Conservation (phyloP, 1,140 invertebrate genomes). For the Sinonovacula constricta region DNA sequence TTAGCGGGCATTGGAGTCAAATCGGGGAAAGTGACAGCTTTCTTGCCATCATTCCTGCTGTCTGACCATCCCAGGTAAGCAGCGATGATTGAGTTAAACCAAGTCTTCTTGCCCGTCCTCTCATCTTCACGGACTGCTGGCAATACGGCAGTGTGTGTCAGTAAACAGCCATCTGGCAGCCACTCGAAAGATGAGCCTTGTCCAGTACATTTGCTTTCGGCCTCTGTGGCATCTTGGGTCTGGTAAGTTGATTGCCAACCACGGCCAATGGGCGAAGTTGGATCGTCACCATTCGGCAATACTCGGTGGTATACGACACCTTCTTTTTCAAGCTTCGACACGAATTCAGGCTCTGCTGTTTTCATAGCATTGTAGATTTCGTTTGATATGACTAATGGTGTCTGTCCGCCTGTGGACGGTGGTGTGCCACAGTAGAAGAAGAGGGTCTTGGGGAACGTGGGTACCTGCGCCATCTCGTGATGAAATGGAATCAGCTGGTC, state of each 20-base stretch:
- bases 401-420: slow-evolving; percentile 66
- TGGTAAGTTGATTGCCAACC: slow-evolving; percentile 70
- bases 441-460: slow-evolving; percentile 63
- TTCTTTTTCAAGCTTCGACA: slow-evolving; percentile 58
- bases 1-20: slow-evolving; percentile 56
- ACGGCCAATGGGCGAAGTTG: slow-evolving; percentile 61
- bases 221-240: slow-evolving; percentile 58
- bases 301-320: slow-evolving; percentile 64
- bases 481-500: slow-evolving; percentile 70
- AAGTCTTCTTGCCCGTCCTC: slow-evolving; percentile 66
- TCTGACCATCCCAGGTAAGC: slow-evolving; percentile 69
- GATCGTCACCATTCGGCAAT: slow-evolving; percentile 63
- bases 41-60: slow-evolving; percentile 62
- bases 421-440: slow-evolving; percentile 70
- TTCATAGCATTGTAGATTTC: slow-evolving; percentile 63
- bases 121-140: slow-evolving; percentile 62
- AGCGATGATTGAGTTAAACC: slow-evolving; percentile 74
- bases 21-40: slow-evolving; percentile 62
- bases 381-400: slow-evolving; percentile 66
- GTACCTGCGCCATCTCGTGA: slow-evolving; percentile 74
- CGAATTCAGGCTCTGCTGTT: slow-evolving; percentile 57
- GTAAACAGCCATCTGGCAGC: slow-evolving; percentile 66
- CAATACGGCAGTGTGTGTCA: slow-evolving; percentile 61
- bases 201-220: slow-evolving; percentile 58
- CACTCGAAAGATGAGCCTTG: slow-evolving; percentile 65